phyloP scores from a whole-genome alignment of 2,888 invertebrate species.

The Lithophane leautieri region DNA sequence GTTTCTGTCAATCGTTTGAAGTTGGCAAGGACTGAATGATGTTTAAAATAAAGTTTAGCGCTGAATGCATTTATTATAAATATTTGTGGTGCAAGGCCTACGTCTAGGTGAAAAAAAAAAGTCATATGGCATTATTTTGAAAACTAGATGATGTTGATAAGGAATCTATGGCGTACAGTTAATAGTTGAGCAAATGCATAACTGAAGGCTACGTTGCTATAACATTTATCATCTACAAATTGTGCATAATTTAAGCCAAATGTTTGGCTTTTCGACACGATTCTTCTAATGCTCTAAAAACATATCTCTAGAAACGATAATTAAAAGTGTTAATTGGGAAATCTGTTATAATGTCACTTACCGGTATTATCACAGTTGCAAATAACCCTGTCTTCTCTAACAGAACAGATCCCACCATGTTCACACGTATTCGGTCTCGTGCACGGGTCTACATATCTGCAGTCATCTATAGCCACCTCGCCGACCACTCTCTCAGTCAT shows the following conservation, averaged over 20 bases:
- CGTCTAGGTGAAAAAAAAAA: neutral
- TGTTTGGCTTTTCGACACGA: neutral
- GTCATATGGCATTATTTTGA: neutral
- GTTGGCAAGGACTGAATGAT: neutral
- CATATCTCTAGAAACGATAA: neutral
- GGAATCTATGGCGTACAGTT: neutral
- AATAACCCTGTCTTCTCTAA: slow-evolving; percentile 95
- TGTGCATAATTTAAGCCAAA: neutral
- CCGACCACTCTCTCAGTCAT: slow-evolving; percentile 96
- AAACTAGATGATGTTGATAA: no score
- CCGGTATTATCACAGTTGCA: slow-evolving; percentile 97
- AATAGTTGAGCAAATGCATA: slow-evolving; percentile 5
- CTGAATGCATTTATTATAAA: neutral
- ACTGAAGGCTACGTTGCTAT: neutral
- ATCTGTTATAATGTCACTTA: slow-evolving; percentile 58
- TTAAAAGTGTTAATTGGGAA: neutral
- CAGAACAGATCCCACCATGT: slow-evolving; percentile 97
- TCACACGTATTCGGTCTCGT: slow-evolving; percentile 97
- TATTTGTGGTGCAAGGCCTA: neutral
- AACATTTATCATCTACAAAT: neutral
- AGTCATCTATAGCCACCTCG: slow-evolving; percentile 97
- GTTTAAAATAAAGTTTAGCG: neutral
- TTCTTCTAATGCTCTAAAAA: neutral
- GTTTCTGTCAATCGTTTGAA: neutral
- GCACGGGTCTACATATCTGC: slow-evolving; percentile 97